Base-by-base conservation (phyloP, 2,888 invertebrate species). In the Perdita meconis region DNA sequence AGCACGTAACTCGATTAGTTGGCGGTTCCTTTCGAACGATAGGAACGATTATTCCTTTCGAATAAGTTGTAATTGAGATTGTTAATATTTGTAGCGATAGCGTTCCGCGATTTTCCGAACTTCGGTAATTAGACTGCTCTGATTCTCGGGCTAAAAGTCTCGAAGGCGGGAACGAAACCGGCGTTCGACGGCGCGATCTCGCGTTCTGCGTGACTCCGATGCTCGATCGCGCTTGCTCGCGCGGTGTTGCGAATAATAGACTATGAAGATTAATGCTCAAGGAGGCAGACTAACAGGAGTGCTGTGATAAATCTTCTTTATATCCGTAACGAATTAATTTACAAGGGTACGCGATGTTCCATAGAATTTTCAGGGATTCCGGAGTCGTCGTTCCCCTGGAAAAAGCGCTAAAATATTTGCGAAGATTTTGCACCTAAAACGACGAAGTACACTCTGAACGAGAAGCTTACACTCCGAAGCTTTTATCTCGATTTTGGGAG, bases 401-500 rank as follows among this genome's bases (percentile, higher is more conserved):
- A 51, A 51, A 57, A 24, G n/a, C 50, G 22, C 8, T 38, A 16
- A 63, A 38, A 24, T 51, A 38, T 63, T 34, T 16, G 30, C 22
- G 16, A 8, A n/a, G 40, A 42, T 57, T 42, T 57, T 19, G 10
- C 38, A 40, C 38, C 13, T 10, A 6, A 16, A 44, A 13, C 10
- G 10, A 34, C 13, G 6, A 34, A 50, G 12, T 34, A n/a, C 22
- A 16, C 26, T 67, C 38, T 2, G 12, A n/a, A 10, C 26, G 8
- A 6, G 24, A 38, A 30, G 19, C 12, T n/a, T 5, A 34, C 22
- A 34, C 6, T 40, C 5, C 12, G 6, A 22, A 38, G 71, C 72
- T 71, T 72, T 60, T 42, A 60, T 30, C 36, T 5, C 36, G 26
- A 50, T 57, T 70, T 55, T 38, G 16, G n/a, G 16, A 38, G 47